Percentiles rank a stretch among this genome's conserved stretches.
These are phyloP conservation scores for Cyaniris semiargus DNA, from an alignment of 2,888 invertebrate species.

Conservation along the genomic window DNA sequence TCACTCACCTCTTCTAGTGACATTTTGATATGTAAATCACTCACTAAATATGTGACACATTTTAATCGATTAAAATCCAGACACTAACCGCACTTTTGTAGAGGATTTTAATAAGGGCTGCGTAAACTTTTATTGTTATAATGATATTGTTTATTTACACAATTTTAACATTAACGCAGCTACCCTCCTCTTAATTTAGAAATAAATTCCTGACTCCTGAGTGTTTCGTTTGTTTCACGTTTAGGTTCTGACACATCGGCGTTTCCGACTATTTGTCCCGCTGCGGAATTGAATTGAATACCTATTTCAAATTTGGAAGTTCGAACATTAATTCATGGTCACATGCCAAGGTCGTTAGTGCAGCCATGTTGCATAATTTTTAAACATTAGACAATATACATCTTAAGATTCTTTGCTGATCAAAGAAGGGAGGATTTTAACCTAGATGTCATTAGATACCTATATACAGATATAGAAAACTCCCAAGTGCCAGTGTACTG, in stretches of 20 bases:
- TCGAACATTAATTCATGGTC: constrained; percentile 57
- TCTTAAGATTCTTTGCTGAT: background rate
- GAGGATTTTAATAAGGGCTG: constrained; percentile 1
- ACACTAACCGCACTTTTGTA: constrained; percentile 33
- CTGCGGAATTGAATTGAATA: constrained; percentile 60
- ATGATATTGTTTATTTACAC: constrained; percentile 6
- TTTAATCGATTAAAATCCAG: constrained; percentile 43
- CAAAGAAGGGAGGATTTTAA: background rate
- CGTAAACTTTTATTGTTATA: background rate
- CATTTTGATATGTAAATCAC: constrained; percentile 61
- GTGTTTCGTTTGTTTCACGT: constrained; percentile 33
- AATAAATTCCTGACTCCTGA: constrained; percentile 37
- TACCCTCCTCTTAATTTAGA: constrained; percentile 38
- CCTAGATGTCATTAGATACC: background rate
- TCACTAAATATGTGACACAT: constrained; percentile 57
- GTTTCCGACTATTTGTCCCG: constrained; percentile 47
- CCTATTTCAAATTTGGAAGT: constrained; percentile 61
- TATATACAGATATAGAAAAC: background rate
- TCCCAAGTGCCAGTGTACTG: background rate
- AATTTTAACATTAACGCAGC: constrained; percentile 26
- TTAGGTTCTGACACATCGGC: constrained; percentile 36
- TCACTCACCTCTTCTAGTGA: constrained; percentile 72
- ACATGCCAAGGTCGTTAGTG: constrained; percentile 57
- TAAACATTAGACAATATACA: background rate
- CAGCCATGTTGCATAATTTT: constrained; percentile 41